Base-by-base conservation (phyloP, 2,113 vertebrate species). In the Glareola pratincola region DNA sequence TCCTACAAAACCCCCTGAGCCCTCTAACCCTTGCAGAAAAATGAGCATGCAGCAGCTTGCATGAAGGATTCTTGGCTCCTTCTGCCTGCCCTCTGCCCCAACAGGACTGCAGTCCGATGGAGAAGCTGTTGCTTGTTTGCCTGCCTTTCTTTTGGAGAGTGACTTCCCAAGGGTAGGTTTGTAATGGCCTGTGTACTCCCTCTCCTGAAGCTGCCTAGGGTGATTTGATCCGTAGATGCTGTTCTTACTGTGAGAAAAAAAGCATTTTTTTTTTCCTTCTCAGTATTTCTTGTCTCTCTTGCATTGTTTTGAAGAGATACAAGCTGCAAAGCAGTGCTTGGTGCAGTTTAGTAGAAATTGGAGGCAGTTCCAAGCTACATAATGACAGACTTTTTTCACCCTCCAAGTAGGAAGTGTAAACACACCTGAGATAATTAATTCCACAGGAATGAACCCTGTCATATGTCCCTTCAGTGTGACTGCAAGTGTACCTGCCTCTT, bases 11-110 rank as follows among this genome's bases (percentile, higher is more conserved):
- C 4, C 4, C 7, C 10, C 32, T 27, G n/a, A 60, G 26, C 26
- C 9, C 30, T 80, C 53, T 80, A 86, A 72, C 39, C 12, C 34
- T 79, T 71, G 30, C n/a, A 69, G 60, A 60, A 60, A 37, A 68
- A 50, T 59, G 14, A 48, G 5, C 8, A 36, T 1, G 1, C 29
- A 66, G 39, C 0, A 0, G 39, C 71, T 57, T 90, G 30, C 1
- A 0, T 59, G 59, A n/a, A 50, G 14, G 29, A 63, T 88, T 85
- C 53, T 59, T 68, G 57, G 10, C 16, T 90, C 47, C 5, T 79
- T 51, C 69, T 89, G 54, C 21, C 14, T 59, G 71, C 39, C 27
- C 39, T 87, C 14, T 96, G 47, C n/a, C 69, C 85, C 68, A 37
- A 14, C 19, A 45, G 34, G 53, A 64, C 47, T 89, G 29, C 20